phyloP scores from a whole-genome alignment of 2,113 vertebrate species.

The Tachysurus vachellii region DNA sequence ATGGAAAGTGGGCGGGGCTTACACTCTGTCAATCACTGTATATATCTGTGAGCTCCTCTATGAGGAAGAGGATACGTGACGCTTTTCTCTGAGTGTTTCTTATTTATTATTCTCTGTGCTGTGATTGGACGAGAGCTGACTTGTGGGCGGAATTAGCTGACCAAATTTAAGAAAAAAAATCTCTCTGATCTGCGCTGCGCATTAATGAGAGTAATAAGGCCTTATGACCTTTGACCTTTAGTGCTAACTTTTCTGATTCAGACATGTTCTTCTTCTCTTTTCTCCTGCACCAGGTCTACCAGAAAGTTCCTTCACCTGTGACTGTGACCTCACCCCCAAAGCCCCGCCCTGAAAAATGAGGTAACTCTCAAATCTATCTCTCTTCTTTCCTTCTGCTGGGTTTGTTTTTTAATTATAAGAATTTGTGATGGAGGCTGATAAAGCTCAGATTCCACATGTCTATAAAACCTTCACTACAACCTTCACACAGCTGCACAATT shows the following conservation, averaged over 20 bases:
- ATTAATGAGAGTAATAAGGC: conserved; percentile 15
- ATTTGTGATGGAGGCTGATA: neutral
- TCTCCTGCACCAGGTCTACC: conserved; percentile 72
- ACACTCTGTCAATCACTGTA: neutral
- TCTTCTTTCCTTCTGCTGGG: neutral
- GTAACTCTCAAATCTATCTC: conserved; percentile 58
- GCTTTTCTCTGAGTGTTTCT: neutral
- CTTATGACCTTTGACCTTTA: conserved; percentile 36
- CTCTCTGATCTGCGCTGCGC: neutral
- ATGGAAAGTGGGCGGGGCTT: neutral
- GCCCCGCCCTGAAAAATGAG: conserved; percentile 66
- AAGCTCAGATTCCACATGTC: neutral
- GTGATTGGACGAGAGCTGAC: neutral
- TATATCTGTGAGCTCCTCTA: neutral
- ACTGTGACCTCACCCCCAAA: conserved; percentile 64
- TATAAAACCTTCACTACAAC: no score
- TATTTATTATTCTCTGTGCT: neutral
- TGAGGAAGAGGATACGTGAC: neutral
- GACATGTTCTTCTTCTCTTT: conserved; percentile 20
- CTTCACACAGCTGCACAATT: neutral
- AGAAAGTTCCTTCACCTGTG: conserved; percentile 85
- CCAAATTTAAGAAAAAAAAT: neutral
- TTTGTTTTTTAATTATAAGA: no score
- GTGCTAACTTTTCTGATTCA: neutral
- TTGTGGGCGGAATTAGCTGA: neutral